These are phyloP conservation scores for Tetrapedia diversipes DNA, from an alignment of 2,888 invertebrate genomes.

Conservation along the genomic window DNA sequence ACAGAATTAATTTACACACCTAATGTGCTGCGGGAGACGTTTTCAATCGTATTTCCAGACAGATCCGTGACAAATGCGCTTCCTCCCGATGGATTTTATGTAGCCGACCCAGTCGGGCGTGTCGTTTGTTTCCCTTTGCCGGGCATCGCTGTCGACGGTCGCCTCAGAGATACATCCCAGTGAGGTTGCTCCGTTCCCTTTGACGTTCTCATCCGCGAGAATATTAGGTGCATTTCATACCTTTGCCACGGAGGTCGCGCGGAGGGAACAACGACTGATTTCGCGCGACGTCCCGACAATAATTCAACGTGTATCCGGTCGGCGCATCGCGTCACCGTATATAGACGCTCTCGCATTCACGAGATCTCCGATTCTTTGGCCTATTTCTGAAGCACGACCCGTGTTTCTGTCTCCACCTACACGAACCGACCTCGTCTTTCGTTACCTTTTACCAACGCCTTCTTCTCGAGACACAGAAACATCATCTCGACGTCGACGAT, in stretches of 20 bases:
- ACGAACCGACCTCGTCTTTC: not conserved
- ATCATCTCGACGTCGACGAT: not conserved
- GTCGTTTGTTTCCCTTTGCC: conserved; percentile 30
- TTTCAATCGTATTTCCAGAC: not conserved
- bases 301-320: conserved; percentile 26
- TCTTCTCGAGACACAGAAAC: conserved; percentile 1
- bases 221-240: conserved; percentile 32
- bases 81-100: conserved; percentile 25
- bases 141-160: not conserved
- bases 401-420: not conserved
- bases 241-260: conserved; percentile 1
- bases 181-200: not conserved
- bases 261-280: conserved; percentile 14
- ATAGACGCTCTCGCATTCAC: conserved; percentile 9
- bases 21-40: not conserved
- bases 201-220: conserved; percentile 37
- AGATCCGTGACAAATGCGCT: conserved; percentile 3
- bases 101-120: conserved; percentile 5
- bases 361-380: conserved; percentile 22
- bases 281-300: conserved; percentile 22
- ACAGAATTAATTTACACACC: too few species aligned
- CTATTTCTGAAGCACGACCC: conserved; percentile 29
- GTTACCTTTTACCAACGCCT: not conserved
- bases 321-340: conserved; percentile 7
- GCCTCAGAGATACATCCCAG: not conserved